Evolutionary conservation across 2,797 vertebrate species (phyloP).

Genomic region (Muscicapa comitata): DNA sequence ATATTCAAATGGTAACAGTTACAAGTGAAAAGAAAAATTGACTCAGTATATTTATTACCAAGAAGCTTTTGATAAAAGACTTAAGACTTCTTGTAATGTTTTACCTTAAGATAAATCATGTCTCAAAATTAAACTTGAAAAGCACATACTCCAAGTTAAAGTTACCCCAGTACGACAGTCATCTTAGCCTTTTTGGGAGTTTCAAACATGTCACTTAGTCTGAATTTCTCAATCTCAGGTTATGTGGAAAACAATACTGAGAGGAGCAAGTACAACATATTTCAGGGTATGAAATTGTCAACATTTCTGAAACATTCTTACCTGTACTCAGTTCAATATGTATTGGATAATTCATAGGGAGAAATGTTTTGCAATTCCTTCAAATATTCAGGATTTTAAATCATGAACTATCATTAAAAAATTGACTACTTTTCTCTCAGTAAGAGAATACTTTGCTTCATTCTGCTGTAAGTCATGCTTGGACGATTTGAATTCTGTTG

Average conservation of each 20-base stretch:
- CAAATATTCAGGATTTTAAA: not conserved
- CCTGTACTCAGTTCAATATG: not conserved
- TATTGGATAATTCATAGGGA: not conserved
- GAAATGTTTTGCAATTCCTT: not conserved
- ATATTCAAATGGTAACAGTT: not conserved
- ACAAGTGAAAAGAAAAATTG: not conserved
- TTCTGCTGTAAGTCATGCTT: not conserved
- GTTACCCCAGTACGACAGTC: not conserved
- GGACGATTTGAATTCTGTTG: not conserved
- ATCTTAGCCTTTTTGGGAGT: not conserved
- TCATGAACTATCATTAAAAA: not conserved
- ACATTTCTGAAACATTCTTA: not conserved
- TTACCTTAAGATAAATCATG: not conserved
- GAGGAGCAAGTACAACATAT: not conserved
- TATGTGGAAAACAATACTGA: not conserved
- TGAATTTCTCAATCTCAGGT: not conserved
- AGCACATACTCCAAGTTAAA: not conserved
- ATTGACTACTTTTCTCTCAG: not conserved
- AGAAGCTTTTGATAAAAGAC: not conserved
- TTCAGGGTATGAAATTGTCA: not conserved
- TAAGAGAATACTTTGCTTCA: not conserved
- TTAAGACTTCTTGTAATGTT: not conserved
- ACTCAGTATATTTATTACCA: not conserved
- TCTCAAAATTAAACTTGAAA: not conserved
- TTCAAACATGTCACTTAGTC: not conserved